These are phyloP conservation scores for Heliocidaris tuberculata DNA, from an alignment of 35 echinoderm and acorn worm species.

Conservation along the genomic window DNA sequence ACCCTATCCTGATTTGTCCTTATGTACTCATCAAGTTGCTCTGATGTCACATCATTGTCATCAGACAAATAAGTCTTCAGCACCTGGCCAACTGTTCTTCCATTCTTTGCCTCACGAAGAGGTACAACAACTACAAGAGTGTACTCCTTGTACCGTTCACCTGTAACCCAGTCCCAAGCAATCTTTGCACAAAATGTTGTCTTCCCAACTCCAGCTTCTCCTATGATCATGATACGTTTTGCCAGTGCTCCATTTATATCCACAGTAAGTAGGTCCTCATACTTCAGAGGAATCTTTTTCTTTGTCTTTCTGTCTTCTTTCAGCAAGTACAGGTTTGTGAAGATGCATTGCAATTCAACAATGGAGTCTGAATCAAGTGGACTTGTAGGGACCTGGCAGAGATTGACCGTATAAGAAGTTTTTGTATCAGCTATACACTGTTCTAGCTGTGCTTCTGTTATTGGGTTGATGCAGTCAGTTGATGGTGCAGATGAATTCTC, in stretches of 20 bases:
- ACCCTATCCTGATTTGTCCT: neutral
- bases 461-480: no score
- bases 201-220: neutral
- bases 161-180: neutral
- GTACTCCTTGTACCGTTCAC: neutral
- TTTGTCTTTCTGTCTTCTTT: neutral
- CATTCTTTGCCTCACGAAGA: neutral
- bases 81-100: neutral
- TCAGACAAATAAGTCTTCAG: neutral
- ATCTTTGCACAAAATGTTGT: conserved; percentile 5
- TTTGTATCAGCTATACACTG: neutral
- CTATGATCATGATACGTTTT: neutral
- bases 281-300: neutral
- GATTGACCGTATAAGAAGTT: neutral
- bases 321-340: neutral
- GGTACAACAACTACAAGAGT: neutral
- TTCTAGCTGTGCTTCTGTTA: neutral
- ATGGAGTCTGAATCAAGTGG: neutral
- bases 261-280: neutral
- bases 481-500: no score
- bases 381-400: neutral
- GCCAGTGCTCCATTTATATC: neutral
- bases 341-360: neutral
- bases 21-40: neutral
- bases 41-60: neutral